Percentiles rank a stretch among this genome's conserved stretches.
Conservation (phyloP, 2,888 invertebrate genomes). For the Gasteruption jaculator region DNA sequence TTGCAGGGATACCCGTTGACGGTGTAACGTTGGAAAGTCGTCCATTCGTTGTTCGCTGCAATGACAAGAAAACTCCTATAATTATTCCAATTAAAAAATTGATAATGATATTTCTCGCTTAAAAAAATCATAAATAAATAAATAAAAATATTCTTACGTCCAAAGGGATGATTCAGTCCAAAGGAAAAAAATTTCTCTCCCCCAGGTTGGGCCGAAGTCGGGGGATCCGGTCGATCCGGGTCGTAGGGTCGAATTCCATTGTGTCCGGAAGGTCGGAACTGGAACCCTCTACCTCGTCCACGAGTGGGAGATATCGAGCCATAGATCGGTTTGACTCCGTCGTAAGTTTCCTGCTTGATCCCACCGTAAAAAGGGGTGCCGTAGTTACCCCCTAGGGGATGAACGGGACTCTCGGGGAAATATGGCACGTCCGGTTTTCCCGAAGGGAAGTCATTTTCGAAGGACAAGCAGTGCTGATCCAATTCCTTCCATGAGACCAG, state of each 20-base stretch:
- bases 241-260: slow-evolving; percentile 21
- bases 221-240: slow-evolving; percentile 24
- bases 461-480: slow-evolving; percentile 62
- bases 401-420: slow-evolving; percentile 8
- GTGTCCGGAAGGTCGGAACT: background rate
- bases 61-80: background rate
- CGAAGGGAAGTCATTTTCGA: too few species aligned
- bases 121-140: background rate
- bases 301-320: too few species aligned
- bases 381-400: slow-evolving; percentile 1
- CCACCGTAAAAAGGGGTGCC: slow-evolving; percentile 1
- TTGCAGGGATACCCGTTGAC: slow-evolving; percentile 79
- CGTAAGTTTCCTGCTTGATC: too few species aligned
- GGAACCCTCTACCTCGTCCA: too few species aligned
- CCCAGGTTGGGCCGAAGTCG: background rate
- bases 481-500: slow-evolving; percentile 76
- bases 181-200: slow-evolving; percentile 9
- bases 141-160: slow-evolving; percentile 4
- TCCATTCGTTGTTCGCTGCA: slow-evolving; percentile 53
- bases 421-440: slow-evolving; percentile 6
- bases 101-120: background rate
- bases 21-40: slow-evolving; percentile 71
- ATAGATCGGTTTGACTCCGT: too few species aligned
- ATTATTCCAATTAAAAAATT: background rate
- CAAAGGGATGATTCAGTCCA: too few species aligned